Base-by-base conservation (phyloP, 2,888 invertebrate genomes). In the Entomobrya multifasciata region DNA sequence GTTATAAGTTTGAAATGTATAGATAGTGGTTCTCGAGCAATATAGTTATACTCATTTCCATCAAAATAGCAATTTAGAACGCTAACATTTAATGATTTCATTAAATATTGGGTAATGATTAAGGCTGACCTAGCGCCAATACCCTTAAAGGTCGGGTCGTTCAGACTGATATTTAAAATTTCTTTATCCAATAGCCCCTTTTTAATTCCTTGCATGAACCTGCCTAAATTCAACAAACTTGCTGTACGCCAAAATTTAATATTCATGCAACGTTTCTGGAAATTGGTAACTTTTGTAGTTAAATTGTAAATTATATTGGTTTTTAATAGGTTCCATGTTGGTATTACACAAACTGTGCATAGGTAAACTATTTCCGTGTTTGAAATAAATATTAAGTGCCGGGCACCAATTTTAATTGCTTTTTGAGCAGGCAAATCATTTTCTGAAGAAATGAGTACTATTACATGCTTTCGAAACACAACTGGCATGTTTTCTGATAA, bases 81-180 rank as follows among this genome's bases (percentile, higher is more conserved):
- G 30, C 81, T 81, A 3, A 81, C 25, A 44, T 81, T 81, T 30
- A 81, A 15, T 0, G 57, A 36, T 20, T 81, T 36, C 72, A 81
- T 70, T 13, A 81, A 47, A 17, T 81, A 72, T n/a, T 72, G 70
- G 13, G 72, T 57, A 11, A 81, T 57, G 6, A 81, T 20, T 1
- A 81, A 47, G 1, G 72, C 1, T 1, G 81, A 17, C 49, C 65
- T 60, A 15, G 47, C 47, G 3, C 47, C 70, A 0, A 65, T 4
- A 17, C 17, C 55, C 55, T 3, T 17, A 13, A 57, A 11, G 20
- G 78, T 2, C 2, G n/a, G 4, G 55, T 81, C 52, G 11, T 13
- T 8, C 11, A 80, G n/a, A n/a, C 41, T 15, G 22, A 81, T 70
- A 3, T 47, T 41, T 11, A 81, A 41, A 72, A 81, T 70, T 72